Conservation (phyloP, 1,140 invertebrate species). For the Rhagoletis pomonella region DNA sequence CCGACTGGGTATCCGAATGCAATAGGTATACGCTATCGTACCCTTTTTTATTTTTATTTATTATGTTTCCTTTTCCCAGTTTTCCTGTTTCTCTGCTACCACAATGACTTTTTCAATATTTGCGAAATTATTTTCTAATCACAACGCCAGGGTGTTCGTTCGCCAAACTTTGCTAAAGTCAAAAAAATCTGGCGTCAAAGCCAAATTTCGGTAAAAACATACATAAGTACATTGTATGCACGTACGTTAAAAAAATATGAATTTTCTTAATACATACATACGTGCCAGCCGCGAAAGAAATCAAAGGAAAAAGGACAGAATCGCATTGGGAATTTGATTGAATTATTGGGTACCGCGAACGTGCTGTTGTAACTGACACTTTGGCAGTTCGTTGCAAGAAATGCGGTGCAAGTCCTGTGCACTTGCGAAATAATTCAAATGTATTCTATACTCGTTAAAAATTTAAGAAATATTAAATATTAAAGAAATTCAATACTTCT, state of each 20-base stretch:
- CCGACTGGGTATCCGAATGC: neutral
- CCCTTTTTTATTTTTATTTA: constrained; percentile 25
- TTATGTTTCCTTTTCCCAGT: neutral
- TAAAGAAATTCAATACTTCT: no score
- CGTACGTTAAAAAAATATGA: no score
- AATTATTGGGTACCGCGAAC: constrained; percentile 5
- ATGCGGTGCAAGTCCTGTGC: no score
- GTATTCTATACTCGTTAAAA: no score
- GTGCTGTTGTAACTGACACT: constrained; percentile 26
- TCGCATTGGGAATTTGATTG: neutral
- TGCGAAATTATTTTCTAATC: constrained; percentile 44
- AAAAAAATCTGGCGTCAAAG: neutral
- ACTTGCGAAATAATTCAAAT: no score
- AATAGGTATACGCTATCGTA: neutral
- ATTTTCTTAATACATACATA: no score
- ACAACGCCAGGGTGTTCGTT: neutral
- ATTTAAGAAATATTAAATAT: no score
- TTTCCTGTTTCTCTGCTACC: neutral
- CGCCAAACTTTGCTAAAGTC: neutral
- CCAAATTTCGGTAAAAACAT: neutral
- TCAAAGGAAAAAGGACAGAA: neutral
- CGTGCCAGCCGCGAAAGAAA: neutral
- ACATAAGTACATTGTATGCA: neutral
- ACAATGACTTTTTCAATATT: constrained; percentile 50
- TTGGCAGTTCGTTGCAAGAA: neutral